These are phyloP conservation scores for Tortricodes alternella DNA, from an alignment of 2,888 invertebrate species.

Conservation along the genomic window DNA sequence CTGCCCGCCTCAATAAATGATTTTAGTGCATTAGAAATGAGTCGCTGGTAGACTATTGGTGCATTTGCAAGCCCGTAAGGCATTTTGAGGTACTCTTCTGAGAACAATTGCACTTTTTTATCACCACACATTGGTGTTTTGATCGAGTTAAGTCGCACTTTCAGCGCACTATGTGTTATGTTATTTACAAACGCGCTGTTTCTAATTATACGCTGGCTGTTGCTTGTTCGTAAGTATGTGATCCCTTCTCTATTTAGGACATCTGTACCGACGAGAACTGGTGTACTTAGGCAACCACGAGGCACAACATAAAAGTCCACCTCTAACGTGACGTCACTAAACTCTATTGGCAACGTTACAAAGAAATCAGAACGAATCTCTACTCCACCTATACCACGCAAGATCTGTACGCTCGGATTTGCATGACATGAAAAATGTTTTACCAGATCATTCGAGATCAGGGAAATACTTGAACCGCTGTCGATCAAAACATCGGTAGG, in stretches of 20 bases:
- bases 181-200: constrained; percentile 25
- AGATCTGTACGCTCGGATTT: not conserved
- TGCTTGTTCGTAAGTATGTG: not conserved
- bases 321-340: constrained; percentile 6
- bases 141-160: too few relatives aligned
- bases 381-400: constrained; percentile 2
- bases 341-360: constrained; percentile 9
- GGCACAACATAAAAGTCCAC: constrained; percentile 2
- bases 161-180: too few relatives aligned
- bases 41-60: too few relatives aligned
- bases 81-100: too few relatives aligned
- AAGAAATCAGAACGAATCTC: not conserved
- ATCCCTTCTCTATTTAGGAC: not conserved
- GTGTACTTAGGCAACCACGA: not conserved
- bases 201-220: too few relatives aligned
- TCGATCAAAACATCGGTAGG: not conserved
- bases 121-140: too few relatives aligned
- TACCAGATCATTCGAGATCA: not conserved
- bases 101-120: too few relatives aligned
- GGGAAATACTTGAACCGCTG: not conserved
- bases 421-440: constrained; percentile 2
- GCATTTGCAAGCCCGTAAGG: too few relatives aligned
- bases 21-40: too few relatives aligned
- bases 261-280: not conserved
- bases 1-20: too few relatives aligned